Base-by-base conservation (phyloP, 2,797 vertebrate species). In the Helicolenus hilgendorfi region DNA sequence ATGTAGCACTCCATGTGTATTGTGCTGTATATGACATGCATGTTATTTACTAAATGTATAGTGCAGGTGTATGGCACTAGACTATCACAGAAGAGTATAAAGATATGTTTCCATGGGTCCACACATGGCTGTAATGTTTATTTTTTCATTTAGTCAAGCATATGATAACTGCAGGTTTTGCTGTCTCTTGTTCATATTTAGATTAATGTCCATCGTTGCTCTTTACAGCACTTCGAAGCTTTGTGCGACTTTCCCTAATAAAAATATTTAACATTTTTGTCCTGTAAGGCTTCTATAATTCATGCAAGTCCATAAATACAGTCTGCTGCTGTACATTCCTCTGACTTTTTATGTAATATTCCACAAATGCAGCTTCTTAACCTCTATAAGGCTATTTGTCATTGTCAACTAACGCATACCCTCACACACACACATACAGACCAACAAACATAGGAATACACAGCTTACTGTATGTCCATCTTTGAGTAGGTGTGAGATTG, bases 311-410 rank as follows among this genome's bases (percentile, higher is more conserved):
- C 49, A 55, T 67, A 73, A 79, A 88, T 64, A 72, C 60, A 71
- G 26, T 58, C 33, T 65, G 56, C 69, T 53, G 80, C 68, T 41
- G 58, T 80, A 77, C 60, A 79, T 75, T 78, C 45, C 62, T 67
- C 10, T 60, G 60, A 78, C 27, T 20, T 65, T 60, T 35, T 71
- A 60, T 45, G 78, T 62, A 71, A 65, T 55, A 22, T 55, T 76
- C 29, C 13, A 59, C 13, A 68, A 64, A 70, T 59, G 29, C 70
- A 73, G 59, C 31, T 68, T 86, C 33, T 76, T 80, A 69, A 83
- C 72, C 55, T 62, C 63, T 82, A 67, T 65, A 20, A 15, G 71
- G 62, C 58, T 60, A 87, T 91, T 69, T 85, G 41, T 91, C 84
- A 85, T 13, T 74, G 63, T 90, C 78, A 79, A 7, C 69, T 35